phyloP scores from a whole-genome alignment of 1,140 invertebrate genomes.

The Wasmannia auropunctata region DNA sequence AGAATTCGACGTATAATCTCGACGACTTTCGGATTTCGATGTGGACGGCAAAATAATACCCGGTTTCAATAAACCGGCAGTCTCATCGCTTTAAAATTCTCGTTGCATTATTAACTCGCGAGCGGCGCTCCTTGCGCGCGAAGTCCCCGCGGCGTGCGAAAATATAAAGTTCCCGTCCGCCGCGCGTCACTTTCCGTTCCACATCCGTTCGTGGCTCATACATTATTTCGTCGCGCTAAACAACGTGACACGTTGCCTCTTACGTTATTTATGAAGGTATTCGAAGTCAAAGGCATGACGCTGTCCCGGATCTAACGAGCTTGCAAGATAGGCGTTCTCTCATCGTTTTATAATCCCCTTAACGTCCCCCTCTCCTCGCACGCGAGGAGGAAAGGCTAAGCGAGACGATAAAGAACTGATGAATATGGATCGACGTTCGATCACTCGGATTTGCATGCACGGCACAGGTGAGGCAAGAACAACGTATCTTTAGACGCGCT shows the following conservation, averaged over 20 bases:
- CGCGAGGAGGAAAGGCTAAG: constrained; percentile 59
- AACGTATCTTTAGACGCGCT: constrained; percentile 48
- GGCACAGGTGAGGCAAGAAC: constrained; percentile 56
- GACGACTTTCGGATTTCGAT: background rate
- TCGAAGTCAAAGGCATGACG: constrained; percentile 23
- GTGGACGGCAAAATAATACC: constrained; percentile 1
- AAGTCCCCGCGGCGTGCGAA: background rate
- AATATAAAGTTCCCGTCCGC: background rate
- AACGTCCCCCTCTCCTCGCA: too few relatives aligned
- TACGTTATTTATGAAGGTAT: constrained; percentile 38
- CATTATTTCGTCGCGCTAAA: constrained; percentile 43
- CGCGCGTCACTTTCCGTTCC: background rate
- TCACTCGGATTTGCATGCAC: constrained; percentile 70
- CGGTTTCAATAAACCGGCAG: constrained; percentile 11
- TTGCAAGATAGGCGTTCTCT: constrained; percentile 54
- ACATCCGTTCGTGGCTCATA: background rate
- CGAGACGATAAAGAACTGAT: constrained; percentile 66
- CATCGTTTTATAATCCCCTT: constrained; percentile 66
- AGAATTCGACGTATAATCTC: background rate
- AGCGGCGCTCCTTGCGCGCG: background rate
- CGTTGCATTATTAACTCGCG: background rate
- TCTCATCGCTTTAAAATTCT: background rate
- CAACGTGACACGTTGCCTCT: constrained; percentile 21
- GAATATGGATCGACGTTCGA: constrained; percentile 73
- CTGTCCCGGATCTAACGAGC: constrained; percentile 59